These are phyloP conservation scores for Thera obeliscata DNA, from an alignment of 2,888 invertebrate genomes.

Conservation along the genomic window DNA sequence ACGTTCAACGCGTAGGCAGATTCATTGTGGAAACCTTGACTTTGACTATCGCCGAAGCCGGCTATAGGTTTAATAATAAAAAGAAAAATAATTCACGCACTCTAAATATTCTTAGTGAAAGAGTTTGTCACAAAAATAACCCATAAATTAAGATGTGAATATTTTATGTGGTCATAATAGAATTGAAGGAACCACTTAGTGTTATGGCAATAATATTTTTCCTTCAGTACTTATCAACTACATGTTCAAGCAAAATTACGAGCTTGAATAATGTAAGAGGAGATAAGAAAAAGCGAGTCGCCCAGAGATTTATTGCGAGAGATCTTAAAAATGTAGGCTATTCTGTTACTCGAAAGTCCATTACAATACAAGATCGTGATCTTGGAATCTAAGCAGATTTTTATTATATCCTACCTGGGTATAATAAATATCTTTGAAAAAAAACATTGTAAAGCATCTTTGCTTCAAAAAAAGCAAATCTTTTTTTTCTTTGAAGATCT, in stretches of 20 bases:
- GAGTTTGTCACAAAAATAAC: background rate
- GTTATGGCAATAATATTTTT: constrained; percentile 31
- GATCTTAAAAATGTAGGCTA: constrained; percentile 41
- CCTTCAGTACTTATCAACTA: constrained; percentile 29
- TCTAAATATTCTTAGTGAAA: constrained; percentile 2
- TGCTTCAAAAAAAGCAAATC: too few relatives aligned
- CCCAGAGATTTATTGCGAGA: constrained; percentile 40
- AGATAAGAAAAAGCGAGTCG: constrained; percentile 39
- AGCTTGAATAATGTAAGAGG: constrained; percentile 34
- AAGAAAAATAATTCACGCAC: background rate
- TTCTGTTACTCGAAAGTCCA: constrained; percentile 36
- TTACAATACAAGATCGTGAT: constrained; percentile 40
- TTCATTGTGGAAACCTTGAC: constrained; percentile 22
- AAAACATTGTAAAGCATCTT: background rate
- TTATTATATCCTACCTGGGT: background rate
- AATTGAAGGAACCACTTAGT: constrained; percentile 30
- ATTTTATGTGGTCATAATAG: constrained; percentile 19
- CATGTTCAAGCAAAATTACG: constrained; percentile 28
- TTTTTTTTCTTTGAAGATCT: too few relatives aligned
- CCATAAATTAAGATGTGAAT: constrained; percentile 16
- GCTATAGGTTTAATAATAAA: too few relatives aligned
- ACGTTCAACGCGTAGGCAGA: constrained; percentile 28
- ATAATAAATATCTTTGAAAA: background rate
- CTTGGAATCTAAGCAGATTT: constrained; percentile 21
- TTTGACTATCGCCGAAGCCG: background rate